Conservation (phyloP, 1,140 invertebrate genomes). For the Bradynema listronoti region DNA sequence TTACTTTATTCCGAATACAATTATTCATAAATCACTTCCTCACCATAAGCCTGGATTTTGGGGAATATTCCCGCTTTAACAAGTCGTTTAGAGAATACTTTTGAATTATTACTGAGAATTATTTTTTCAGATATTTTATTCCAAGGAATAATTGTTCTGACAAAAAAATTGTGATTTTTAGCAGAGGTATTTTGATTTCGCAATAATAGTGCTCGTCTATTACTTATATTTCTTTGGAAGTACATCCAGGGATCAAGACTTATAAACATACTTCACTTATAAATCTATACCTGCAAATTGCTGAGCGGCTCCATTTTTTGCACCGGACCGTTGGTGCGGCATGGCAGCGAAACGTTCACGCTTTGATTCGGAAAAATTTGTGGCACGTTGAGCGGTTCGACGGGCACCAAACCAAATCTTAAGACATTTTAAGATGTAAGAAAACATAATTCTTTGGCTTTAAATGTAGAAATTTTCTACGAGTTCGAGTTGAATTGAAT, state of each 20-base stretch:
- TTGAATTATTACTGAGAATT: too few species aligned
- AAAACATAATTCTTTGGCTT: slow-evolving; percentile 4
- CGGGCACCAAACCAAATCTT: slow-evolving; percentile 85
- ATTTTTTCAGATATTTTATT: too few species aligned
- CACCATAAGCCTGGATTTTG: too few species aligned
- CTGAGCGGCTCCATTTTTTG: slow-evolving; percentile 94
- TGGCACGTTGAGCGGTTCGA: slow-evolving; percentile 71
- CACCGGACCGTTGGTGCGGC: slow-evolving; percentile 79
- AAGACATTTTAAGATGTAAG: slow-evolving; percentile 25
- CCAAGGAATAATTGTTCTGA: too few species aligned
- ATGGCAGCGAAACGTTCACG: slow-evolving; percentile 69
- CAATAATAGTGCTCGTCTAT: too few species aligned
- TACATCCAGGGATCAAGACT: background rate
- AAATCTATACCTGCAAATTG: slow-evolving; percentile 71
- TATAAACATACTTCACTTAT: slow-evolving; percentile 2
- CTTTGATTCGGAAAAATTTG: slow-evolving; percentile 77
- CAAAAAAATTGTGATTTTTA: too few species aligned
- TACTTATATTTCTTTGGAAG: too few species aligned
- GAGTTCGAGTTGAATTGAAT: slow-evolving; percentile 97
- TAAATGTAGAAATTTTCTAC: slow-evolving; percentile 52
- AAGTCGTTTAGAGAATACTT: too few species aligned
- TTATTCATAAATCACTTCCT: too few species aligned
- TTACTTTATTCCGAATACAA: too few species aligned
- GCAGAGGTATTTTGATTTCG: too few species aligned
- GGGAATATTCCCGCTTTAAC: too few species aligned